Conservation (phyloP, 2,113 vertebrate genomes). For the Boleophthalmus pectinirostris region DNA sequence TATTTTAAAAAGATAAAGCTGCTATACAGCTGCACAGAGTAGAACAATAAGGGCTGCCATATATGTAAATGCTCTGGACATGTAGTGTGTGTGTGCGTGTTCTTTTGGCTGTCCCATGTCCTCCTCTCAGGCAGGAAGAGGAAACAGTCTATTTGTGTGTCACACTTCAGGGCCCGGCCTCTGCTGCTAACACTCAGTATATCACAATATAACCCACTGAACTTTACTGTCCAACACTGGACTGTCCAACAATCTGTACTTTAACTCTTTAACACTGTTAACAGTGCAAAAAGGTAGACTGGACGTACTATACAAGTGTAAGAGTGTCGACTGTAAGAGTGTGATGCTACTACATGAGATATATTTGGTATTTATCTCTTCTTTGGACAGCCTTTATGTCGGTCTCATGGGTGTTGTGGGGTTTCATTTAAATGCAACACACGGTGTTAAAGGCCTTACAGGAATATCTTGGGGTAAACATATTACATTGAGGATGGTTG, state of each 20-base stretch:
- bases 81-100: not conserved
- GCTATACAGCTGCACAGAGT: too few species aligned
- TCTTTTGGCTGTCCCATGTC: conserved; percentile 48
- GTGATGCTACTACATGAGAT: not conserved
- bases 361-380: not conserved
- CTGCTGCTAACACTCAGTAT: conserved; percentile 6
- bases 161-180: conserved; percentile 38
- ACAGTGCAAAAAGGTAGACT: not conserved
- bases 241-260: not conserved
- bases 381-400: too few species aligned
- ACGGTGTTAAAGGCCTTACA: not conserved
- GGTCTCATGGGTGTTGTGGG: not conserved
- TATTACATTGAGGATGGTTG: not conserved
- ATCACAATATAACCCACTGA: not conserved
- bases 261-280: not conserved
- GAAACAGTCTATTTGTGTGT: conserved; percentile 60
- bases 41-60: not conserved
- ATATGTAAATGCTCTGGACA: not conserved
- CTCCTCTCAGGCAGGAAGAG: conserved; percentile 57
- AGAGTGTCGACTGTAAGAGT: not conserved
- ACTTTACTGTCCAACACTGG: not conserved
- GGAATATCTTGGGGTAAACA: not conserved
- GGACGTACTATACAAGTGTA: not conserved
- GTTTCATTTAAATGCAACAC: not conserved
- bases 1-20: too few species aligned